These are phyloP conservation scores for Choristoneura fumiferana DNA, from an alignment of 1,140 invertebrate species.

Conservation along the genomic window DNA sequence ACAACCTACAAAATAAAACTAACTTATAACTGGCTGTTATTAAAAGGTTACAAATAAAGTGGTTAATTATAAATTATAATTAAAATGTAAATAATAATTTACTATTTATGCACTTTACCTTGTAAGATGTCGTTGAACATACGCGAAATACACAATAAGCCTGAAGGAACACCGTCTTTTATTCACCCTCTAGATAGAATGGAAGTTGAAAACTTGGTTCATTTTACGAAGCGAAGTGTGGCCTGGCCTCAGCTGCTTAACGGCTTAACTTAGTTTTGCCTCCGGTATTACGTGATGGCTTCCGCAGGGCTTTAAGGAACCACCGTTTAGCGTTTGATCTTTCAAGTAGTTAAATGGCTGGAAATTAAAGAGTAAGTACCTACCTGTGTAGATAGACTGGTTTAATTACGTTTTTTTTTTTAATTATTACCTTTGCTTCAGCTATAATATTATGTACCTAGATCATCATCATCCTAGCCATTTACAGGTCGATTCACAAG, in stretches of 20 bases:
- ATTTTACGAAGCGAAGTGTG: not conserved
- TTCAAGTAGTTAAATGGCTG: not conserved
- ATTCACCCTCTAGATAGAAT: constrained; percentile 16
- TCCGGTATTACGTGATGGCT: not conserved
- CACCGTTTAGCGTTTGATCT: not conserved
- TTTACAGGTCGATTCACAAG: too few relatives aligned
- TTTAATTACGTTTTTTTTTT: too few relatives aligned
- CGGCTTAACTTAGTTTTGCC: constrained; percentile 15
- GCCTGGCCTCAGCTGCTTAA: constrained; percentile 11
- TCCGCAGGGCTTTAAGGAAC: not conserved
- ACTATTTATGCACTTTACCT: constrained; percentile 49
- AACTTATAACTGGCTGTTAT: not conserved
- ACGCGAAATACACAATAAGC: constrained; percentile 39
- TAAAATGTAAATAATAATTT: constrained; percentile 44
- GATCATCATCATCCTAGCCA: too few relatives aligned
- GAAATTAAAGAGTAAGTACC: too few relatives aligned
- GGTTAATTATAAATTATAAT: not conserved
- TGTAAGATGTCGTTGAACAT: constrained; percentile 32
- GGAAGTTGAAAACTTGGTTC: constrained; percentile 11
- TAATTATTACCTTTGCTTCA: too few relatives aligned
- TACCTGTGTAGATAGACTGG: too few relatives aligned
- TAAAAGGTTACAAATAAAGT: not conserved
- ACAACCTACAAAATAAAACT: too few relatives aligned
- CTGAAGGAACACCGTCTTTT: constrained; percentile 31
- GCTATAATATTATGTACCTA: too few relatives aligned